phyloP scores from a whole-genome alignment of 2,113 vertebrate species.

The Oxygymnocypris stewartii region DNA sequence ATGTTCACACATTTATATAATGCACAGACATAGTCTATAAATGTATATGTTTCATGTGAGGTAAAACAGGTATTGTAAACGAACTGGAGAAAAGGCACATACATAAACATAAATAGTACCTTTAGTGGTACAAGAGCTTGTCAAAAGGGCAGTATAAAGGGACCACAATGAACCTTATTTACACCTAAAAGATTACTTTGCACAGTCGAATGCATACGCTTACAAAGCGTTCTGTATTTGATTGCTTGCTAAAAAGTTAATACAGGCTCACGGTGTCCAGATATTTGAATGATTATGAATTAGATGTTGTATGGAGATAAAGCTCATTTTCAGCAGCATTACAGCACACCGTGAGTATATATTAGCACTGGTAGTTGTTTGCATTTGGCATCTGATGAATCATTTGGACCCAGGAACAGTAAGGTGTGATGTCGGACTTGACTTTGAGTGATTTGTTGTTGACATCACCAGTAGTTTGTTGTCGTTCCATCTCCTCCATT shows the following conservation, averaged over 20 bases:
- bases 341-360: too few species aligned
- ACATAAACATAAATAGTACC: not conserved
- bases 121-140: not conserved
- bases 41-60: not conserved
- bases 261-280: too few species aligned
- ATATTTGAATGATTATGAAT: too few species aligned
- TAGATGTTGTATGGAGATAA: too few species aligned
- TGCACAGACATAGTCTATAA: slow-evolving; percentile 21
- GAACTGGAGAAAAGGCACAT: not conserved
- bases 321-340: too few species aligned
- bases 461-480: too few species aligned
- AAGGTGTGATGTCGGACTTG: too few species aligned
- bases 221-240: not conserved
- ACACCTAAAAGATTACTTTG: not conserved
- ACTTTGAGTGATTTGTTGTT: too few species aligned
- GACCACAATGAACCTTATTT: not conserved
- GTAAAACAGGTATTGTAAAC: slow-evolving; percentile 23
- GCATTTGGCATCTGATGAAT: too few species aligned
- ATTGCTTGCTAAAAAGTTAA: not conserved
- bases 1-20: slow-evolving; percentile 34
- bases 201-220: not conserved
- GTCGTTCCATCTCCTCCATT: too few species aligned
- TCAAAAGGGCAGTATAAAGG: not conserved
- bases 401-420: too few species aligned
- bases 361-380: too few species aligned